These are phyloP conservation scores for Psammodynastes pulverulentus DNA, from an alignment of 2,113 vertebrate species.

Conservation along the genomic window DNA sequence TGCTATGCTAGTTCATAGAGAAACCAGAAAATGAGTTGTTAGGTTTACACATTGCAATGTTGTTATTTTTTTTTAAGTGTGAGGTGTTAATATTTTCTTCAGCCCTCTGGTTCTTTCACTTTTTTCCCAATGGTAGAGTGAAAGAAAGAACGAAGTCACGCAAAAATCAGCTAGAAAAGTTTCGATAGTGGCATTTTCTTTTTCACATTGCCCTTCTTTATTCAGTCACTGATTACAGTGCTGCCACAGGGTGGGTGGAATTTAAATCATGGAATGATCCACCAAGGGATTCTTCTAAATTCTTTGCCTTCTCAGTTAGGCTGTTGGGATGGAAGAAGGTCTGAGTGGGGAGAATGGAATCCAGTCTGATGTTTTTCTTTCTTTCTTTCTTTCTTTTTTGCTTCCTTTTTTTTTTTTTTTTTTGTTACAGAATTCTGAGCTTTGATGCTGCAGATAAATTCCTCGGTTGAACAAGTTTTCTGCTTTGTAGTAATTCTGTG, in stretches of 20 bases:
- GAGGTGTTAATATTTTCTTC: background rate
- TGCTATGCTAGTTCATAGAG: background rate
- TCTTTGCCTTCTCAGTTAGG: background rate
- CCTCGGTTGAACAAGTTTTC: background rate
- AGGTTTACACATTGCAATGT: background rate
- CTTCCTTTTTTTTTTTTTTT: background rate
- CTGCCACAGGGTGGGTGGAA: background rate
- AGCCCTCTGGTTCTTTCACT: background rate
- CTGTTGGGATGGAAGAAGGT: background rate
- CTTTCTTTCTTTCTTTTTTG: too few species aligned
- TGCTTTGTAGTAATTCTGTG: background rate
- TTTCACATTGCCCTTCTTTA: too few species aligned
- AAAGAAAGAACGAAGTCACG: background rate
- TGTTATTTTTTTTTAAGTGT: background rate
- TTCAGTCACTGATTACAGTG: background rate
- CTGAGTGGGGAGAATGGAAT: background rate
- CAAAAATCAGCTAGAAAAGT: background rate
- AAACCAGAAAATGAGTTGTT: background rate
- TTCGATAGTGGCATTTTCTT: background rate
- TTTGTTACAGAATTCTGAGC: background rate
- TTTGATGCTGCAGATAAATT: background rate
- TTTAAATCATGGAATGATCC: background rate
- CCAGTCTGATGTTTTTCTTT: background rate
- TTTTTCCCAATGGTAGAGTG: background rate
- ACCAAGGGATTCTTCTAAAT: background rate